A percentile compares a stretch with the other conserved stretches of the same genome.
Conservation (phyloP, 2,888 invertebrate species). For the Caenorhabditis sinica region DNA sequence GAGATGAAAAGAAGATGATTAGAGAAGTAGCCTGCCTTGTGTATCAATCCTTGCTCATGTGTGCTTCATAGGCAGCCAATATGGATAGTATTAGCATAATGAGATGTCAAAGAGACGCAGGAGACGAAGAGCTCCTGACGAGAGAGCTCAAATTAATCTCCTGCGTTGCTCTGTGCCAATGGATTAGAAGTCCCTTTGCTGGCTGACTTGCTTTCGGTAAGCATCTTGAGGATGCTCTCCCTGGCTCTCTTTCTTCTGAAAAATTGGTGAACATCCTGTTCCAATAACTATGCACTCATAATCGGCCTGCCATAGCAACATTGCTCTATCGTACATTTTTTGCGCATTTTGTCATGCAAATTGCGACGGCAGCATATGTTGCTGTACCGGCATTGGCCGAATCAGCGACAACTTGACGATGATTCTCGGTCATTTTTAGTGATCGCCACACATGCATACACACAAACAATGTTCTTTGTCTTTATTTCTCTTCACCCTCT, state of each 20-base stretch:
- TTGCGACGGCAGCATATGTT: not conserved
- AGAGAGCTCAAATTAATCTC: slow-evolving; percentile 59
- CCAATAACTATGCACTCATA: not conserved
- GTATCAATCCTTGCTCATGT: slow-evolving; percentile 6
- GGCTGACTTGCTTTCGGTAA: slow-evolving; percentile 6
- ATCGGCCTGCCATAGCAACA: slow-evolving; percentile 4
- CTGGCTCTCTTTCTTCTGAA: too few relatives aligned
- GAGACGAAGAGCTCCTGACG: slow-evolving; percentile 24
- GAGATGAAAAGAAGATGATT: slow-evolving; percentile 37
- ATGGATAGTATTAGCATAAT: slow-evolving; percentile 56
- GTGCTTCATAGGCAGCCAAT: slow-evolving; percentile 26
- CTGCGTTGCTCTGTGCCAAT: slow-evolving; percentile 25
- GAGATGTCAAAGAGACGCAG: slow-evolving; percentile 41
- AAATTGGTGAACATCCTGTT: too few relatives aligned
- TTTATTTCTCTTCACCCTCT: slow-evolving; percentile 27
- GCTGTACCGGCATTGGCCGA: slow-evolving; percentile 26
- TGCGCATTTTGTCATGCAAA: slow-evolving; percentile 45
- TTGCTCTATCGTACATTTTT: slow-evolving; percentile 26
- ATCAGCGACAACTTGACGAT: slow-evolving; percentile 37
- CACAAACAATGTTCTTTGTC: slow-evolving; percentile 51
- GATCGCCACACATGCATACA: slow-evolving; percentile 19
- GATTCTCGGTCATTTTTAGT: slow-evolving; percentile 52
- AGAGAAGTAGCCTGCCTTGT: slow-evolving; percentile 13
- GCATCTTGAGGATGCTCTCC: slow-evolving; percentile 26
- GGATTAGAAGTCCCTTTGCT: slow-evolving; percentile 52